Conservation (phyloP, 2,888 invertebrate genomes). For the Coecobrya sp. region DNA sequence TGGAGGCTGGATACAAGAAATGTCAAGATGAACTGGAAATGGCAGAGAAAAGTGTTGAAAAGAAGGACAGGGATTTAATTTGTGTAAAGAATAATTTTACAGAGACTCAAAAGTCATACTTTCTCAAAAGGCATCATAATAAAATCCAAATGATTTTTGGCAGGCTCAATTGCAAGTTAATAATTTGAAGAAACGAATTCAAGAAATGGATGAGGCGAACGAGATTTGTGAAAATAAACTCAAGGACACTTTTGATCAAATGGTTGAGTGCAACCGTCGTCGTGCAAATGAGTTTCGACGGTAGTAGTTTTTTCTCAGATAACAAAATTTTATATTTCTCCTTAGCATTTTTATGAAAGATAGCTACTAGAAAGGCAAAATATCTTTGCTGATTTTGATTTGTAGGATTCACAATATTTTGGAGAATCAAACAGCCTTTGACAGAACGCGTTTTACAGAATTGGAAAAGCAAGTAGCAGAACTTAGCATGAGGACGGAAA, state of each 20-base stretch:
- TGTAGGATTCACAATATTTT: not conserved
- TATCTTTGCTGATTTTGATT: not conserved
- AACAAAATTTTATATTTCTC: too few relatives aligned
- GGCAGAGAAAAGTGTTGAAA: slow-evolving; percentile 20
- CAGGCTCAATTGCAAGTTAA: slow-evolving; percentile 29
- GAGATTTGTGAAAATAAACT: slow-evolving; percentile 51
- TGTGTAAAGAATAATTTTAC: not conserved
- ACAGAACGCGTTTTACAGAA: slow-evolving; percentile 13
- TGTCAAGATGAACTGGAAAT: slow-evolving; percentile 1
- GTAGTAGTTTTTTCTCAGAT: not conserved
- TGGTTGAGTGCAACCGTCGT: slow-evolving; percentile 21
- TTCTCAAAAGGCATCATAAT: not conserved
- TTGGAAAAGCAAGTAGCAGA: slow-evolving; percentile 32
- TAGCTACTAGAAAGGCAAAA: not conserved
- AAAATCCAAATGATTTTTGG: not conserved
- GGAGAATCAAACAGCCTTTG: not conserved
- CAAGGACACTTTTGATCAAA: slow-evolving; percentile 36
- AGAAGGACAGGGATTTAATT: slow-evolving; percentile 21
- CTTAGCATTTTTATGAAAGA: not conserved
- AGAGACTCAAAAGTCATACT: not conserved
- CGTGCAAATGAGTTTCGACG: not conserved
- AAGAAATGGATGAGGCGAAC: slow-evolving; percentile 35
- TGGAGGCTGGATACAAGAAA: slow-evolving; percentile 50
- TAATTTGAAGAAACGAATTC: not conserved
- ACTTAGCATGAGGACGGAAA: slow-evolving; percentile 22